Percentiles rank a stretch among this genome's conserved stretches.
Evolutionary conservation across 2,797 vertebrate genomes (phyloP).

Genomic region (Clangula hyemalis): DNA sequence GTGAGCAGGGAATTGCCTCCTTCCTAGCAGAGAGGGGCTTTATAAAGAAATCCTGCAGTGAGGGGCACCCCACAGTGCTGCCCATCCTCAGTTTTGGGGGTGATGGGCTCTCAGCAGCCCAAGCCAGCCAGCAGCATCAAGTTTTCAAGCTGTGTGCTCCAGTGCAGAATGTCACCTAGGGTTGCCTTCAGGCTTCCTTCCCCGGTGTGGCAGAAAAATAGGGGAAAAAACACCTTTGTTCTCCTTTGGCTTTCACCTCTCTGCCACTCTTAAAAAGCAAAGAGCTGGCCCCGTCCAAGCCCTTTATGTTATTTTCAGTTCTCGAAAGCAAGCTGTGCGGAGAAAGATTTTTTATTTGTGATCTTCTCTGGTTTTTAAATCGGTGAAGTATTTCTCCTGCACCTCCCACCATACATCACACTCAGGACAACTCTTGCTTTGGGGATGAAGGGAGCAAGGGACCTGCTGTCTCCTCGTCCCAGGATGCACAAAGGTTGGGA

Average conservation of each 20-base stretch:
- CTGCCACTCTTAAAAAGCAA: neutral
- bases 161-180: neutral
- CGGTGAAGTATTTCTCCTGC: neutral
- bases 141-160: neutral
- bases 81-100: neutral
- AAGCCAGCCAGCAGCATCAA: fast-evolving
- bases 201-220: neutral
- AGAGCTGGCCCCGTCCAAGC: neutral
- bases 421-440: neutral
- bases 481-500: neutral
- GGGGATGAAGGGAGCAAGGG: neutral
- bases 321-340: neutral
- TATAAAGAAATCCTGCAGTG: neutral
- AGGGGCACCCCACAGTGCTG: neutral
- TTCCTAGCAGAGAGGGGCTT: neutral
- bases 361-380: neutral
- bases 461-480: neutral
- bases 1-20: neutral
- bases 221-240: neutral
- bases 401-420: fast-evolving
- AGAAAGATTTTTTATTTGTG: neutral
- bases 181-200: neutral
- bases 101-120: neutral
- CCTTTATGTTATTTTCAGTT: conserved; percentile 9
- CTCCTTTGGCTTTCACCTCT: neutral